Conservation (phyloP, 2,797 vertebrate species). For the Acrossocheilus wenchowensis region DNA sequence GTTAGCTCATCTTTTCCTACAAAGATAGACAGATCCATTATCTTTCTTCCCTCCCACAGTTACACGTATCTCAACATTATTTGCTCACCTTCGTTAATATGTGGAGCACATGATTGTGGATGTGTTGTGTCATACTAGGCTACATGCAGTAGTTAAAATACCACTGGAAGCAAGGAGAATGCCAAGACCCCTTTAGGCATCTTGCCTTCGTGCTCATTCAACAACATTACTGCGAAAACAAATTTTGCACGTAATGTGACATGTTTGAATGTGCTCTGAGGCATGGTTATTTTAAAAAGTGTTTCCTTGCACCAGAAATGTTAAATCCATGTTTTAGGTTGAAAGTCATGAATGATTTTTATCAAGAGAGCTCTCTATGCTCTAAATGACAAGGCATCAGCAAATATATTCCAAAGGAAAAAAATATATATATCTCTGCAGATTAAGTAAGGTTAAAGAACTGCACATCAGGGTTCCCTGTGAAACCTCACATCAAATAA, state of each 20-base stretch:
- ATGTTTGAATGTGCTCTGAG: slow-evolving; percentile 24
- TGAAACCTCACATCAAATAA: slow-evolving; percentile 56
- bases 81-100: neutral
- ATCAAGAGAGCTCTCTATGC: slow-evolving; percentile 16
- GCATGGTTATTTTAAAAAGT: neutral
- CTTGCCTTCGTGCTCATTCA: slow-evolving; percentile 18
- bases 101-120: slow-evolving; percentile 8
- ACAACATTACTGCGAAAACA: slow-evolving; percentile 20
- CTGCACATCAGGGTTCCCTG: slow-evolving; percentile 53
- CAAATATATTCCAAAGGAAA: slow-evolving; percentile 36
- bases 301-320: slow-evolving; percentile 20
- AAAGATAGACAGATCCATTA: neutral
- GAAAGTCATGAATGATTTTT: slow-evolving; percentile 30
- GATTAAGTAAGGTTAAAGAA: slow-evolving; percentile 55
- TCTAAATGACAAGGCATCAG: slow-evolving; percentile 29
- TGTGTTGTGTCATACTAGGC: neutral
- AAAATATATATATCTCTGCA: slow-evolving; percentile 55
- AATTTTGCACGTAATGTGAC: slow-evolving; percentile 25
- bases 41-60: neutral
- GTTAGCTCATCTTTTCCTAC: neutral
- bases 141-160: slow-evolving; percentile 42
- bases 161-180: neutral
- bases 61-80: neutral
- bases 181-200: neutral
- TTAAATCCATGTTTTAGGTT: slow-evolving; percentile 5